Conservation (phyloP, 1,140 invertebrate genomes). For the Lineus longissimus region DNA sequence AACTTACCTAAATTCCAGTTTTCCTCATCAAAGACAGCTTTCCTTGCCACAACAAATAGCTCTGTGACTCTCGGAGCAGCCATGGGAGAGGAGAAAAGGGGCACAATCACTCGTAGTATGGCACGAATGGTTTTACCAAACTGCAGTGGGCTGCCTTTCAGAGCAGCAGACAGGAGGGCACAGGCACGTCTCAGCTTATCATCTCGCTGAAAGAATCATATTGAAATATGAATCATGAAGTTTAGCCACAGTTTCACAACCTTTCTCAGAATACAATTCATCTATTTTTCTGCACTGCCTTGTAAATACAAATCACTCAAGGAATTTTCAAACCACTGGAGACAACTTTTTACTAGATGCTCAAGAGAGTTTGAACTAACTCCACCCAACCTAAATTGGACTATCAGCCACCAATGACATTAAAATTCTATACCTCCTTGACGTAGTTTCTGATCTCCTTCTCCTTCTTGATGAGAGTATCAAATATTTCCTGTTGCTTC, state of each 20-base stretch:
- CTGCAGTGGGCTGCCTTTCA: conserved; percentile 61
- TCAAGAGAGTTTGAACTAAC: too few relatives aligned
- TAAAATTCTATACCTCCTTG: conserved; percentile 61
- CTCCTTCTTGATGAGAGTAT: conserved; percentile 83
- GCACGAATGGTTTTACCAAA: conserved; percentile 60
- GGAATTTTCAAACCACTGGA: too few relatives aligned
- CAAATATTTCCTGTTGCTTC: conserved; percentile 90
- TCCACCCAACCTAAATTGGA: too few relatives aligned
- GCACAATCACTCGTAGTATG: conserved; percentile 34
- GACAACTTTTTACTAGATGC: too few relatives aligned
- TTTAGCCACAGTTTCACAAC: too few relatives aligned
- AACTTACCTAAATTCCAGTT: conserved; percentile 35
- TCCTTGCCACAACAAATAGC: conserved; percentile 57
- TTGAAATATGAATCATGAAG: too few relatives aligned
- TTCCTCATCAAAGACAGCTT: conserved; percentile 38
- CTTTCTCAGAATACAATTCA: too few relatives aligned
- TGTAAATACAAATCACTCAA: too few relatives aligned
- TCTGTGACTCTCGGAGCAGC: conserved; percentile 54
- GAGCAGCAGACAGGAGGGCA: conserved; percentile 63
- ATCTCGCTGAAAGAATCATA: conserved; percentile 57
- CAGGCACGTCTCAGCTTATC: conserved; percentile 61
- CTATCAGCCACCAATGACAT: too few relatives aligned
- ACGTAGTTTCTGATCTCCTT: conserved; percentile 67
- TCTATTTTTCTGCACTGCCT: too few relatives aligned
- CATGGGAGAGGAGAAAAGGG: conserved; percentile 53